Conservation (phyloP, 1,140 invertebrate species). For the Penaeus vannamei region DNA sequence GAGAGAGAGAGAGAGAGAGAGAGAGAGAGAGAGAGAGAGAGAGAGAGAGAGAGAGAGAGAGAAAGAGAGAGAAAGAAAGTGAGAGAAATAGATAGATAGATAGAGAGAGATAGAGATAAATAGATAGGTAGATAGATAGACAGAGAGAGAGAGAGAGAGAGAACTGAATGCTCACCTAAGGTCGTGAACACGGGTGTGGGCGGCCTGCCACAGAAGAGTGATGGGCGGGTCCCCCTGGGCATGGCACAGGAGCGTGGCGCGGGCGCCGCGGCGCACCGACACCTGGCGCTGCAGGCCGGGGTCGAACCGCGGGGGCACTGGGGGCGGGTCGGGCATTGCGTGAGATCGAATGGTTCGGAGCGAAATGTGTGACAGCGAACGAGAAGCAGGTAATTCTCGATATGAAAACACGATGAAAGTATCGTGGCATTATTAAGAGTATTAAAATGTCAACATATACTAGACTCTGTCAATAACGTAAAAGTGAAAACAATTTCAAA, state of each 20-base stretch:
- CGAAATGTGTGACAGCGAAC: too few species aligned
- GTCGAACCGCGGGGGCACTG: slow-evolving; percentile 52
- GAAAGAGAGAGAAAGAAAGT: not conserved
- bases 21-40: not conserved
- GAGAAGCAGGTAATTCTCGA: too few species aligned
- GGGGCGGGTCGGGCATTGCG: not conserved
- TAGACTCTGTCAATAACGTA: too few species aligned
- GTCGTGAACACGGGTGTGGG: slow-evolving; percentile 45
- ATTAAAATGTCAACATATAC: too few species aligned
- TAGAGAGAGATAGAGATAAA: not conserved
- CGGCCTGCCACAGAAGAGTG: slow-evolving; percentile 52
- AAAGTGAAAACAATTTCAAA: too few species aligned
- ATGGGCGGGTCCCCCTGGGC: slow-evolving; percentile 55
- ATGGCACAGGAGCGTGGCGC: slow-evolving; percentile 42
- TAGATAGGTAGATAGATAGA: not conserved
- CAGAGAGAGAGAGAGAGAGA: slow-evolving; percentile 16
- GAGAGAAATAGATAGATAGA: not conserved
- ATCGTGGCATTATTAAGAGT: too few species aligned
- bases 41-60: not conserved
- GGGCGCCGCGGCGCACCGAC: slow-evolving; percentile 35
- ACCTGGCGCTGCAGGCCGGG: slow-evolving; percentile 37
- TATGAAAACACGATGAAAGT: too few species aligned
- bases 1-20: not conserved
- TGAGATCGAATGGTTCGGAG: not conserved
- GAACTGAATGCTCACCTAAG: slow-evolving; percentile 25